Base-by-base conservation (phyloP, 2,797 vertebrate species). In the Danio jaintianensis region DNA sequence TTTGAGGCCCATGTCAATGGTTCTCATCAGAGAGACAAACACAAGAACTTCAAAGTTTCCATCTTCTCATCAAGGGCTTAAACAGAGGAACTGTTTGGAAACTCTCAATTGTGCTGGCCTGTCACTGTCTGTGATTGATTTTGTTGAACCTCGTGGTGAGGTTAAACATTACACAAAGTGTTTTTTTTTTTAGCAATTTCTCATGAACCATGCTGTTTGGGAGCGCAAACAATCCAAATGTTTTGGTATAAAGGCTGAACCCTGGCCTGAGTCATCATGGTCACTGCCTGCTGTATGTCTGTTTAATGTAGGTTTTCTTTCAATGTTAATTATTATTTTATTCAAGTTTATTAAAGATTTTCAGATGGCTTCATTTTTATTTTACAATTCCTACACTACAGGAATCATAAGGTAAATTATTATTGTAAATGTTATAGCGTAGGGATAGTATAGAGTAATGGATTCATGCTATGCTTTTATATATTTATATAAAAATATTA, bases 1-100 rank as follows among this genome's bases (percentile, higher is more conserved):
- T 78, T 68, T 56, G 69, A 74, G 74, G 78, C 82, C 62, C 78
- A 62, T 86, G 69, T 79, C 85, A 89, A 66, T 88, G 78, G 73
- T 75, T 62, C 72, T 78, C 84, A 75, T 82, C 56, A 58, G 77
- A 71, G 56, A n/a, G 45, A 75, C 64, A 69, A 42, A 58, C 58
- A 71, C 20, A 80, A 59, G 72, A 48, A 70, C 77, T 79, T 5
- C 29, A 55, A 56, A 61, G 55, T 58, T 74, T 79, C 52, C 69
- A 64, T 66, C 55, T 55, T 53, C 66, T 80, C 77, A 73, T 75
- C 81, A 64, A 62, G 56, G 7, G 36, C 15, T 69, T 6, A 13
- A 66, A 83, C 75, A 20, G 56, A 74, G 16, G 20, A 62, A 74
- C 45, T 61, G 56, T 62, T 61, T 62, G 43, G 56, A 40, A 48